Conservation (phyloP, 2,113 vertebrate species). For the Corvus hawaiiensis region DNA sequence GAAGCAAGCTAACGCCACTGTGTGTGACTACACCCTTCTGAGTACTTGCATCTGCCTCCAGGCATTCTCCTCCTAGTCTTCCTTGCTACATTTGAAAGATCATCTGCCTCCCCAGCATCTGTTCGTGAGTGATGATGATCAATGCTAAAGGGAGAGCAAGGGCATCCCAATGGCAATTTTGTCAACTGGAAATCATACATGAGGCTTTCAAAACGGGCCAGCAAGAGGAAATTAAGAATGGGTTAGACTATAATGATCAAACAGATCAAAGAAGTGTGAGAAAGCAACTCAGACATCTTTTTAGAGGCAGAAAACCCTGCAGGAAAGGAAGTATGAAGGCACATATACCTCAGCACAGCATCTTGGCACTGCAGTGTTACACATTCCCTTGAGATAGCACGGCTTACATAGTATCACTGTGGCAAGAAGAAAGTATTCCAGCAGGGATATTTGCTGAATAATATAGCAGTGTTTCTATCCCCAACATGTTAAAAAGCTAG, state of each 20-base stretch:
- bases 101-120: conserved; percentile 28
- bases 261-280: background rate
- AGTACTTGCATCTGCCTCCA: conserved; percentile 34
- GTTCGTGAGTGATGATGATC: background rate
- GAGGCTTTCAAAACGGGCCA: background rate
- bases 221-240: background rate
- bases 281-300: background rate
- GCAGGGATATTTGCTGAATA: background rate
- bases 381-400: background rate
- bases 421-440: background rate
- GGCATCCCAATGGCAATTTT: conserved; percentile 22
- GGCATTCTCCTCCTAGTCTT: conserved; percentile 10
- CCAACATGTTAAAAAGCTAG: background rate
- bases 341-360: background rate
- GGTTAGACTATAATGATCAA: background rate
- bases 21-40: conserved; percentile 18
- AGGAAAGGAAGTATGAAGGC: background rate
- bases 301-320: background rate
- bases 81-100: conserved; percentile 18
- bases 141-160: background rate
- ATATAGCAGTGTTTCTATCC: background rate
- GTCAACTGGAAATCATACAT: background rate
- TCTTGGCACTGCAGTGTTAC: background rate
- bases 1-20: background rate
- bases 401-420: background rate